Conservation (phyloP, 2,888 invertebrate species). For the Dione juno region DNA sequence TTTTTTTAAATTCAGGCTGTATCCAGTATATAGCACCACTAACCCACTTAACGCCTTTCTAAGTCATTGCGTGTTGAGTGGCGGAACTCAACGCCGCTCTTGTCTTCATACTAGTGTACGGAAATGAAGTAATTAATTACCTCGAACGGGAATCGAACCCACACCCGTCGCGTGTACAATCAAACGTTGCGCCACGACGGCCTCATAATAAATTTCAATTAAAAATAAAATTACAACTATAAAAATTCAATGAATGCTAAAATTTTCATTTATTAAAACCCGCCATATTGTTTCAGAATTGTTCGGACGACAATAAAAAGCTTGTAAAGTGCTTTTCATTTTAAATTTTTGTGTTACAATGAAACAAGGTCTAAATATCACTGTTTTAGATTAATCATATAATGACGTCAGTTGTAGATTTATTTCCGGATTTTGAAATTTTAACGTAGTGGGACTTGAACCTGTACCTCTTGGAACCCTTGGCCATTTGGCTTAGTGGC, state of each 20-base stretch:
- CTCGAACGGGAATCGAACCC: neutral
- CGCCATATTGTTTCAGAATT: conserved; percentile 28
- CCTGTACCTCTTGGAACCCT: too few species aligned
- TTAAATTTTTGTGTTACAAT: neutral
- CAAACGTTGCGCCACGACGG: neutral
- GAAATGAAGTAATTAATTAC: neutral
- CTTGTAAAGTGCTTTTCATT: conserved; percentile 13
- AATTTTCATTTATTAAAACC: conserved; percentile 35
- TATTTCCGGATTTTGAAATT: too few species aligned
- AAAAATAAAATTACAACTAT: conserved; percentile 1
- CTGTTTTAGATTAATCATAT: too few species aligned
- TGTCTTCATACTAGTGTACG: too few species aligned
- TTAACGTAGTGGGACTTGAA: too few species aligned
- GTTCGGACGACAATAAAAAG: conserved; percentile 25
- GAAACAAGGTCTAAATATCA: too few species aligned
- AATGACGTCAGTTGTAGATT: too few species aligned
- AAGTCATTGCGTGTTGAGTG: neutral
- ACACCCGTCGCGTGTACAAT: neutral
- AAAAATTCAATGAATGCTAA: conserved; percentile 14
- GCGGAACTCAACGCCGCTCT: too few species aligned
- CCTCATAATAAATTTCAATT: neutral
- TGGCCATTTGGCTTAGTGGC: too few species aligned
- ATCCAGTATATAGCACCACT: too few species aligned
- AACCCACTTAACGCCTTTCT: neutral
- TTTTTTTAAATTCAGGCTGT: too few species aligned